Evolutionary conservation across 2,888 invertebrate genomes (phyloP), one percentile per base, ranked within the genome.

Genomic region (Poecilus cupreus): DNA sequence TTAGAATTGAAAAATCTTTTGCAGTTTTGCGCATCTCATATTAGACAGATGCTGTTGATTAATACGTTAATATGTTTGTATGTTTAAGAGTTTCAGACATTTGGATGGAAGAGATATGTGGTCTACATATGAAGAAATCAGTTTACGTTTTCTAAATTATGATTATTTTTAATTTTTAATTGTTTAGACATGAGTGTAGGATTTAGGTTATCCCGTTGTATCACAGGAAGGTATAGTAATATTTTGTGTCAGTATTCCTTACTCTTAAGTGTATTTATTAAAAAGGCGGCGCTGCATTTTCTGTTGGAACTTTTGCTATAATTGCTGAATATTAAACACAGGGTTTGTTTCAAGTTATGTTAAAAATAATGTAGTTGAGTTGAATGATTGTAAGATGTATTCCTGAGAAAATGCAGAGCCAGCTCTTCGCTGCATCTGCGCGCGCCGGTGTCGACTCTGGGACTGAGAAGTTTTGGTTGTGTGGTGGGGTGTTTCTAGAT

Each of bases 401-500:
- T n/a, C n/a, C 3, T 20, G 4, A 26, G 37, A 68, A 16, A 37
- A 37, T 68, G 37, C 64, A 68, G 37, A 37, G 64, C 13, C 18
- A 13, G 51, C 13, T 51, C 8, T 4, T 43, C 43, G 43, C n/a
- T 43, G 13, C 10, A 43, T n/a, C n/a, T n/a, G 43, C 43, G 43
- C 43, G 43, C 43, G 43, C 43, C 43, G 43, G 43, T 43, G 43
- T 43, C 32, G 32, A 32, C 32, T 32, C 32, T 37, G 37, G 11
- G n/a, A 37, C 37, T 68, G 37, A 68, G 32, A 68, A 11, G 2
- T 6, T 10, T 4, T 22, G 16, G 37, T 26, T 43, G 26, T 72
- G 72, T 57, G 80, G 72, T 70, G 80, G 80, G 80, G 72, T 80
- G 80, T 80, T 90, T 90, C 88, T 91, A 93, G 93, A 89, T 89